These are phyloP conservation scores for Uloborus diversus DNA, from an alignment of 1,140 invertebrate genomes.

Conservation along the genomic window DNA sequence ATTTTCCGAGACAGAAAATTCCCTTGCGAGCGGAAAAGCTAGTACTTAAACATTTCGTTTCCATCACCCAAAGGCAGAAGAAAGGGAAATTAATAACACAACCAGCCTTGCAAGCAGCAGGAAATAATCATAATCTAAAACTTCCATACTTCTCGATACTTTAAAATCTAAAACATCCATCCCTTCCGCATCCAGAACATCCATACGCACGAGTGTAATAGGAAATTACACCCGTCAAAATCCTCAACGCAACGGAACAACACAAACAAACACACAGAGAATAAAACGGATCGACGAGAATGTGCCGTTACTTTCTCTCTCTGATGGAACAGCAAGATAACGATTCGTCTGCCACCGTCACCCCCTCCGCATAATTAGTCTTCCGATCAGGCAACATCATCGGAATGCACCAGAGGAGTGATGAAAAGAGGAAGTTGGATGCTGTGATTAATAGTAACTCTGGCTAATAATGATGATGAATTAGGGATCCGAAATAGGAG, in stretches of 20 bases:
- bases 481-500: not conserved
- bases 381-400: constrained; percentile 21
- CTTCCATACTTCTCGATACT: too few species aligned
- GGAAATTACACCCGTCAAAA: constrained; percentile 42
- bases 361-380: constrained; percentile 38
- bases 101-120: too few species aligned
- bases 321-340: constrained; percentile 24
- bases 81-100: too few species aligned
- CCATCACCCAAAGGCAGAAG: not conserved
- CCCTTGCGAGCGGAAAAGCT: too few species aligned
- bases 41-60: not conserved
- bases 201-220: constrained; percentile 2
- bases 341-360: too few species aligned
- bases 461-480: constrained; percentile 39
- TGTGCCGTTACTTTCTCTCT: constrained; percentile 7
- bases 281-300: too few species aligned
- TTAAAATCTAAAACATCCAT: too few species aligned
- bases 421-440: constrained; percentile 43
- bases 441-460: constrained; percentile 39
- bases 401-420: not conserved
- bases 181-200: not conserved
- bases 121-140: too few species aligned
- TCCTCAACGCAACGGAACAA: too few species aligned
- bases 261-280: too few species aligned
- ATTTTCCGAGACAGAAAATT: too few species aligned